Conservation (phyloP, 2,888 invertebrate genomes). For the Blomia tropicalis region DNA sequence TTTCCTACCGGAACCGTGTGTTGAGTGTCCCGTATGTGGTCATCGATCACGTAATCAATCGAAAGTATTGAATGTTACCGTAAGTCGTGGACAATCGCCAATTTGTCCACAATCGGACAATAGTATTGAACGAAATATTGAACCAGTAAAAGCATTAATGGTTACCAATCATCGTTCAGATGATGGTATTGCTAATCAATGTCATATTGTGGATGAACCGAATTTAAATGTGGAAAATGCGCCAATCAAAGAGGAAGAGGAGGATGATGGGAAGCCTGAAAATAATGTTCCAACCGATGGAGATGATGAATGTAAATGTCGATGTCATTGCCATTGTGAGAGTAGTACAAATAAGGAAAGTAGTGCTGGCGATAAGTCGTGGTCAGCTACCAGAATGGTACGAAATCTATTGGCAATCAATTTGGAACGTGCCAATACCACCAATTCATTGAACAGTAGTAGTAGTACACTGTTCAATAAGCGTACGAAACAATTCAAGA, state of each 20-base stretch:
- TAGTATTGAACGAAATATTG: not conserved
- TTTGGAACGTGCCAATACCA: not conserved
- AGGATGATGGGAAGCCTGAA: not conserved
- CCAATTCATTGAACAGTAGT: not conserved
- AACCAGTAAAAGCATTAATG: not conserved
- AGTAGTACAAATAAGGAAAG: too few relatives aligned
- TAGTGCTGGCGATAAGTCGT: not conserved
- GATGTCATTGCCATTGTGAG: constrained; percentile 5
- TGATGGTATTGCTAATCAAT: not conserved
- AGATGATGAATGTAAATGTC: not conserved
- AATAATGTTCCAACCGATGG: not conserved
- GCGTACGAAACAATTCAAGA: constrained; percentile 8
- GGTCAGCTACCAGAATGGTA: not conserved
- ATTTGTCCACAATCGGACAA: not conserved
- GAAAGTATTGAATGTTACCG: not conserved
- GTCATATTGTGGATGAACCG: not conserved
- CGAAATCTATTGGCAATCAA: not conserved
- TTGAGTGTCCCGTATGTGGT: not conserved
- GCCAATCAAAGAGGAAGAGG: not conserved
- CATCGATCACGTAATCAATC: not conserved
- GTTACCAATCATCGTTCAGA: not conserved
- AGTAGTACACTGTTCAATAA: constrained; percentile 5
- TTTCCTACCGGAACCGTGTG: not conserved
- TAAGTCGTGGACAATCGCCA: not conserved
- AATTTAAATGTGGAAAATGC: not conserved